Base-by-base conservation (phyloP, 2,888 invertebrate species). In the Diarsia mendica region DNA sequence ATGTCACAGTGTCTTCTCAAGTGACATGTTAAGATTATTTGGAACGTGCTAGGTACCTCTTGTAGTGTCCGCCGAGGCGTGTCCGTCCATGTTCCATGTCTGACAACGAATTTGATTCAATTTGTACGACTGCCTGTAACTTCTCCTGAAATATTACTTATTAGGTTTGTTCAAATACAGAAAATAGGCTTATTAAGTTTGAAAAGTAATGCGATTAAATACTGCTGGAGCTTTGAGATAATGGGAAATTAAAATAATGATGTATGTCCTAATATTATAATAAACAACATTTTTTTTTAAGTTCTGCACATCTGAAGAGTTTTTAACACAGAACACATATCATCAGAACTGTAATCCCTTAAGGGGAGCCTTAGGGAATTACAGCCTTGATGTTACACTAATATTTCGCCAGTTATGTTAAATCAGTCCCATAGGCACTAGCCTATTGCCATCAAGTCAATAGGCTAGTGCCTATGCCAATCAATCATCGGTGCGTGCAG, bases 91-190 rank as follows among this genome's bases (percentile, higher is more conserved):
- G 61, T 1, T n/a, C 8, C 1, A 20, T 51, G 64, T 39, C 64
- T 28, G 74, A 68, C 78, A 72, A 10, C 61, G 61, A 75, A 67
- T 72, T 79, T 82, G 67, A 82, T 74, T 83, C 83, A 82, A 79
- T 82, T 82, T 72, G 4, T 18, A 39, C 51, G 63, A 49, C 71
- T 44, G 71, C 18, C 67, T 60, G 58, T 60, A 63, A 33, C 48
- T 64, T 60, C 28, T 44, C 33, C 33, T 55, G 60, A 79, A 79
- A 79, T 75, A 71, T 68, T 58, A 74, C 60, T 55, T 20, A 33
- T 51, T 15, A 44, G 13, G 39, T 80, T 75, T 70, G 44, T 68
- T 66, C 18, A 58, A 58, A 75, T 53, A 75, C 18, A 44, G 28
- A 61, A 70, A 58, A 82, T 70, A n/a, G 15, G 2, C 28, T 48